A percentile compares a stretch with the other conserved stretches of the same genome.
These are phyloP conservation scores for Sarcophaga variegata DNA, from an alignment of 2,888 invertebrate species.

Conservation along the genomic window DNA sequence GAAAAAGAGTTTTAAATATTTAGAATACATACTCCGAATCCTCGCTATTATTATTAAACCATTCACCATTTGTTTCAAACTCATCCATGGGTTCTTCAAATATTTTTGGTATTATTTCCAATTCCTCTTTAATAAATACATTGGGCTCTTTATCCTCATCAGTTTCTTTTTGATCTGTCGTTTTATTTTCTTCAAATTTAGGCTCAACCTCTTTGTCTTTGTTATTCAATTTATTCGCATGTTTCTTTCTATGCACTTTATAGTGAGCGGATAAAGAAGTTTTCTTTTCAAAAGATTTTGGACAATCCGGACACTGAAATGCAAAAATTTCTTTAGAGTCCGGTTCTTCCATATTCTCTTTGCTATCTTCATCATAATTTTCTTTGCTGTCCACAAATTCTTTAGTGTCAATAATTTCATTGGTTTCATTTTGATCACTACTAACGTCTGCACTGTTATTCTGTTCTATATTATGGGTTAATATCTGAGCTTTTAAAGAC, in stretches of 20 bases:
- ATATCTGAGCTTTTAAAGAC: constrained; percentile 40
- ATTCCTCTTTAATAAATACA: constrained; percentile 56
- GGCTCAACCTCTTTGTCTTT: background rate
- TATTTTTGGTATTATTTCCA: constrained; percentile 49
- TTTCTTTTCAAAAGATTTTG: constrained; percentile 82
- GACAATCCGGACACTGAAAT: constrained; percentile 82
- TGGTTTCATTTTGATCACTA: background rate
- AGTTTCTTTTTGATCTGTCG: background rate
- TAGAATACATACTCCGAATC: constrained; percentile 49
- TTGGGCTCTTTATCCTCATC: background rate
- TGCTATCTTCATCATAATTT: constrained; percentile 13
- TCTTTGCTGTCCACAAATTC: background rate
- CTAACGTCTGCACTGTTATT: background rate
- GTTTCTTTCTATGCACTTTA: constrained; percentile 76
- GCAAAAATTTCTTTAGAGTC: constrained; percentile 6
- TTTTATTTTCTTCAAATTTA: background rate
- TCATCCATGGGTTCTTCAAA: constrained; percentile 38
- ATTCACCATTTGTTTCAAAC: constrained; percentile 33
- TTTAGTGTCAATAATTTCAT: background rate
- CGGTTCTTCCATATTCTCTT: background rate
- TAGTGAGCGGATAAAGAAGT: constrained; percentile 82
- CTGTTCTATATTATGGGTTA: constrained; percentile 17
- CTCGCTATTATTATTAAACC: constrained; percentile 54
- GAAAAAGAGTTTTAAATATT: background rate
- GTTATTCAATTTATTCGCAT: background rate